Percentiles rank a stretch among this genome's conserved stretches.
phyloP scores from a whole-genome alignment of 1,140 invertebrate species.

The Heliothis subflexa region DNA sequence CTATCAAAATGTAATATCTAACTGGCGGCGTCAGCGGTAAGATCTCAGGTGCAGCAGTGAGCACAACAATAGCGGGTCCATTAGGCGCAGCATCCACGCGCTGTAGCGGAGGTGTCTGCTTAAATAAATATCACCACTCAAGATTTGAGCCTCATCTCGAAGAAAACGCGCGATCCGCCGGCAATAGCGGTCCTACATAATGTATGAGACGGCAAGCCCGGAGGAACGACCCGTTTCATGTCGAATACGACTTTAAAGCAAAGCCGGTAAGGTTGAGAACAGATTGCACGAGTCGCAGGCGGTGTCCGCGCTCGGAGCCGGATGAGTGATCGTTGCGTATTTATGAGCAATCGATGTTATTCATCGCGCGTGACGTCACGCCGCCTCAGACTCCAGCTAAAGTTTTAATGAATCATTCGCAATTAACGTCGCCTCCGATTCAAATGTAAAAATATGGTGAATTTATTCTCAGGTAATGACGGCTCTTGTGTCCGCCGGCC shows the following conservation, averaged over 20 bases:
- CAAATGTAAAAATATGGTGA: slow-evolving; percentile 27
- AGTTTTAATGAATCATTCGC: slow-evolving; percentile 43
- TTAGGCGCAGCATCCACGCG: background rate
- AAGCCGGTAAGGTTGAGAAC: background rate
- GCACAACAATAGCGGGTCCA: too few species aligned
- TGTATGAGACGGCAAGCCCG: slow-evolving; percentile 47
- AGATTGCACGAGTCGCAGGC: background rate
- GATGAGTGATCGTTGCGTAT: slow-evolving; percentile 39
- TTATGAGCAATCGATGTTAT: slow-evolving; percentile 38
- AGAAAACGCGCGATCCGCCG: slow-evolving; percentile 37
- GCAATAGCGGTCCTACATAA: slow-evolving; percentile 49
- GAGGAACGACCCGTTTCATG: slow-evolving; percentile 1
- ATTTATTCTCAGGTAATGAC: slow-evolving; percentile 21
- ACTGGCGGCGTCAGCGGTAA: too few species aligned
- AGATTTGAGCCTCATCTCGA: slow-evolving; percentile 52
- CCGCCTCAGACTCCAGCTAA: background rate
- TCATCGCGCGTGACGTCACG: background rate
- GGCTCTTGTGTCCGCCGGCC: background rate
- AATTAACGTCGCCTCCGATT: slow-evolving; percentile 34
- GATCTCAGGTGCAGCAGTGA: too few species aligned
- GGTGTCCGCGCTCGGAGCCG: slow-evolving; percentile 31
- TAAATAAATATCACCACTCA: slow-evolving; percentile 53
- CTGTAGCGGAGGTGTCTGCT: slow-evolving; percentile 34
- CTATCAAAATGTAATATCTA: too few species aligned
- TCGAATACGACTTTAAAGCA: background rate